Evolutionary conservation across 2,797 vertebrate species (phyloP).

Genomic region (Rhinophrynus dorsalis): DNA sequence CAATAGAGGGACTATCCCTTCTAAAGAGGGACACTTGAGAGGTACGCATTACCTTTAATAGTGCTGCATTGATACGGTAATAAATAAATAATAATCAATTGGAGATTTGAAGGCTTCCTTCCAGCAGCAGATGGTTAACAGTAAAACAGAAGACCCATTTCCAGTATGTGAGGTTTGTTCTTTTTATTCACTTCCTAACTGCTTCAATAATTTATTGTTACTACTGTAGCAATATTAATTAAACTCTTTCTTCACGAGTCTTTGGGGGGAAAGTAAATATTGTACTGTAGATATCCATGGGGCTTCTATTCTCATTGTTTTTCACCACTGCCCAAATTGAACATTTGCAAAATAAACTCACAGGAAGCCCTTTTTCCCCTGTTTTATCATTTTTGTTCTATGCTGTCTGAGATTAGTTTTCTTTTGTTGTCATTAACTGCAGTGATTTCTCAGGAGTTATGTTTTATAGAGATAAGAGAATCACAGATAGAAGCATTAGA

Average conservation of each 20-base stretch:
- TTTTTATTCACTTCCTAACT: conserved; percentile 23
- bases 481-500: too few relatives aligned
- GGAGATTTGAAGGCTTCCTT: not conserved
- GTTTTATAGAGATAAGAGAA: too few relatives aligned
- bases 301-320: not conserved
- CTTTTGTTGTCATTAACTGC: too few relatives aligned
- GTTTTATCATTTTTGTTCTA: too few relatives aligned
- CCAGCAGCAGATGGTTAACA: not conserved
- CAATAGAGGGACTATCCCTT: too few relatives aligned
- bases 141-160: conserved; percentile 6
- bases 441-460: too few relatives aligned
- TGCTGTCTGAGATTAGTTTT: too few relatives aligned
- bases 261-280: conserved; percentile 27
- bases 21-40: too few relatives aligned
- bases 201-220: conserved; percentile 30
- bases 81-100: conserved; percentile 32
- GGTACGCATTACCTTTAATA: conserved; percentile 28
- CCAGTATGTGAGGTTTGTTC: conserved; percentile 11
- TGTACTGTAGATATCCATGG: not conserved
- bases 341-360: too few relatives aligned
- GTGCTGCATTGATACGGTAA: conserved; percentile 6
- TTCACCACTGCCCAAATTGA: too few relatives aligned
- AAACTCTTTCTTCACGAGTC: conserved; percentile 28
- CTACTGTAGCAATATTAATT: conserved; percentile 25
- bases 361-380: too few relatives aligned